Base-by-base conservation (phyloP, 2,113 vertebrate species). In the Nothoprocta perdicaria region DNA sequence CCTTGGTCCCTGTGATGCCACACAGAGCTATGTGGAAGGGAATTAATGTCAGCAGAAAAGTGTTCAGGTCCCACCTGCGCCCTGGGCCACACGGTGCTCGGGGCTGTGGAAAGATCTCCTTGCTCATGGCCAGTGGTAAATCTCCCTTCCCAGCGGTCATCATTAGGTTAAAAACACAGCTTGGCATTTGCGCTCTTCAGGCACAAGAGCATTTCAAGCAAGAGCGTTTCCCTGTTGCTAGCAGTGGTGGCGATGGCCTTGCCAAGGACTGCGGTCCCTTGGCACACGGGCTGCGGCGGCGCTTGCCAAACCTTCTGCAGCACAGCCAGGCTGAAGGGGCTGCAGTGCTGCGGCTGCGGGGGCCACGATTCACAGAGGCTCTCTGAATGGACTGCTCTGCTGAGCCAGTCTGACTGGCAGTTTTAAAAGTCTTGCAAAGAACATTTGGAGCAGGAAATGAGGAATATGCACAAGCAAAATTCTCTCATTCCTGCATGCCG, bases 211-310 rank as follows among this genome's bases (percentile, higher is more conserved):
- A 65, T 50, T 76, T 86, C 82, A 76, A 90, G 66, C 22, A 67
- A 26, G 24, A 80, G 41, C 3, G 5, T 53, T 85, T 35, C 68
- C 22, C 8, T 4, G 4, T 80, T 93, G 92, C 69, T 88, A 80
- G 26, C 13, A 61, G 22, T 6, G 26, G 31, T 77, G 71, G 53
- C 50, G 85, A 89, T 87, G 58, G 92, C 80, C 96, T 96, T 96
- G 89, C 89, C 60, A 92, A 96, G 75, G 93, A 94, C 95, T 94
- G 80, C 95, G 96, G 90, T 68, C 41, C 43, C 75, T 89, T 97
- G 96, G 97, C 95, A 87, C 74, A 90, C 17, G 15, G 63, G 13
- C 33, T 89, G 35, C 12, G 4, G 29, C 73, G 86, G 55, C 35
- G 19, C 76, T 91, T 97, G 93, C 92, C 90, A 97, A 94, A 88